Evolutionary conservation across 2,113 vertebrate species (phyloP), one percentile per base, ranked within the genome.

Genomic region (Laticauda colubrina): DNA sequence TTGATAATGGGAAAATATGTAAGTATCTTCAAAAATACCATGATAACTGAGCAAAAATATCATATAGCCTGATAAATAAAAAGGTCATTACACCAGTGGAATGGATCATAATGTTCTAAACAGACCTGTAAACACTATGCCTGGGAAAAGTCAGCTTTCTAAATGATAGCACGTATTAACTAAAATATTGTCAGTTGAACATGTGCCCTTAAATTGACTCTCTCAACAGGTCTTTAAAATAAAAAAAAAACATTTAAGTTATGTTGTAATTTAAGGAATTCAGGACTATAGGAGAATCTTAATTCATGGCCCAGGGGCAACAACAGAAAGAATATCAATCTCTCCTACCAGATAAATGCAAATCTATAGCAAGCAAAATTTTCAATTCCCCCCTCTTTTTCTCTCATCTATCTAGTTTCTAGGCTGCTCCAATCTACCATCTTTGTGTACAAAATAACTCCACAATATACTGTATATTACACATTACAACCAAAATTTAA

Each of bases 1-100:
- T 96, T 99, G 96, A 39, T 99, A 92, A 69, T 99, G 95, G 99
- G 99, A 91, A 98, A 97, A 97, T 99, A 99, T 97, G 99, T 99
- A 97, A 99, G 99, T 98, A 96, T 96, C 87, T 56, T 48, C 92
- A 81, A 57, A 96, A 24, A 26, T 91, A 53, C 45, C 2, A 69
- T 24, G 43, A 24, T 43, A 2, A 87, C 53, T 75, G 20, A 53
- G n/a, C 15, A 51, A 34, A 12, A 69, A 91, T 53, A 2, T 14
- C 15, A 11, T 29, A 45, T 64, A 23, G 2, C 20, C 39, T 26
- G 24, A n/a, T 10, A 59, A 86, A 56, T 55, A 3, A 39, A 54
- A 92, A 34, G 24, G 53, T 5, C 7, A 53, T 92, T 91, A 29
- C 2, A 29, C 18, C 14, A 34, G 69, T 39, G n/a, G 18, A 39